These are phyloP conservation scores for Dicerorhinus sumatrensis DNA, from an alignment of 2,113 vertebrate species.

Conservation along the genomic window DNA sequence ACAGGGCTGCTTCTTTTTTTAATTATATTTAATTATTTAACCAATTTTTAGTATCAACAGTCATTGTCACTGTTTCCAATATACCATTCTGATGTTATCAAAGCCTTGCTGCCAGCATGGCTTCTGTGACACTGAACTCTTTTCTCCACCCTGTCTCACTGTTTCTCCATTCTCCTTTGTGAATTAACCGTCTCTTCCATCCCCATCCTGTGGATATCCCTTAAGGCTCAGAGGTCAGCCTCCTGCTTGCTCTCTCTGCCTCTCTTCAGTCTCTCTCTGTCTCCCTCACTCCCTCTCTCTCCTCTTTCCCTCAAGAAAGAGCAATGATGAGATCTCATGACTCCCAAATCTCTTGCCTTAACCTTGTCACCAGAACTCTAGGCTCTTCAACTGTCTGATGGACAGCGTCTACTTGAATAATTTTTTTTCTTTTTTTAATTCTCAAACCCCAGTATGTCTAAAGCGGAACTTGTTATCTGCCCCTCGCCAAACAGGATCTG, in stretches of 20 bases:
- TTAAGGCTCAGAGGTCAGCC: background rate
- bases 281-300: no score
- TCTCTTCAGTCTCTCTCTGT: background rate
- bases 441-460: conserved; percentile 39
- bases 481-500: conserved; percentile 34
- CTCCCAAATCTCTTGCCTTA: background rate
- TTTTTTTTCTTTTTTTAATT: background rate
- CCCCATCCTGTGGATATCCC: background rate
- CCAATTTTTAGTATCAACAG: background rate
- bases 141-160: background rate
- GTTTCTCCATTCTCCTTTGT: background rate
- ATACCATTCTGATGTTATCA: background rate
- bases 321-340: conserved; percentile 4
- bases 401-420: conserved; percentile 37
- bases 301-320: background rate
- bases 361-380: background rate
- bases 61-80: background rate
- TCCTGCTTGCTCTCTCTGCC: background rate
- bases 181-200: background rate
- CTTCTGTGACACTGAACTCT: background rate
- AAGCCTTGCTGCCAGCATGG: background rate
- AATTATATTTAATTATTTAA: conserved; percentile 47
- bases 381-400: background rate
- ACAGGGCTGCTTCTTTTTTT: background rate
- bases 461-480: conserved; percentile 35